A percentile compares a stretch with the other conserved stretches of the same genome.
Evolutionary conservation across 2,797 vertebrate genomes (phyloP).

Genomic region (Esox lucius): DNA sequence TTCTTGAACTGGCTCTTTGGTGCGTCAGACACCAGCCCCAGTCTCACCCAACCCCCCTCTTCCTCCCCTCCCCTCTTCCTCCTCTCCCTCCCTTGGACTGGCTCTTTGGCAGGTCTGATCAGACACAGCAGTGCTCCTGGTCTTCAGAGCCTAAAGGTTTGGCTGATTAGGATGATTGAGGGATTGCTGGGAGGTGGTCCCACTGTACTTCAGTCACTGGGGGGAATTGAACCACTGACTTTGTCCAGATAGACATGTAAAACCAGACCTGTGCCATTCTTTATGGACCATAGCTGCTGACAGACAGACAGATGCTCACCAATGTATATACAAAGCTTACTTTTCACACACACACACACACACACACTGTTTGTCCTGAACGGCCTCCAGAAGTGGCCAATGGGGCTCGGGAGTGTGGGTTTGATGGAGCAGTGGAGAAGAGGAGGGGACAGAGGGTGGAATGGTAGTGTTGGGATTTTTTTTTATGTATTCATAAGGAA

Average conservation of each 20-base stretch:
- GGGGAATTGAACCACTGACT: conserved; percentile 17
- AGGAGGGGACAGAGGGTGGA: conserved; percentile 19
- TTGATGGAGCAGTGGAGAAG: not conserved
- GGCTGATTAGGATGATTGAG: conserved; percentile 39
- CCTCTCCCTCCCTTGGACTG: conserved; percentile 30
- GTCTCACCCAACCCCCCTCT: not conserved
- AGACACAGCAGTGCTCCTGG: not conserved
- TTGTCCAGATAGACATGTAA: not conserved
- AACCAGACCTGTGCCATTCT: conserved; percentile 33
- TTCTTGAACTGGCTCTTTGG: conserved; percentile 5
- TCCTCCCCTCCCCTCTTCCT: conserved; percentile 20
- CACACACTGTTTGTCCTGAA: conserved; percentile 61
- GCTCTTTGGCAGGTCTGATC: conserved; percentile 40
- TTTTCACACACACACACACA: conserved; percentile 40
- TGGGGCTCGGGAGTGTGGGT: not conserved
- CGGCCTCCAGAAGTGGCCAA: conserved; percentile 44
- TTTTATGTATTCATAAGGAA: conserved; percentile 52
- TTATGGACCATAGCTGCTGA: conserved; percentile 51
- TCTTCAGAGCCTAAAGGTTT: conserved; percentile 10
- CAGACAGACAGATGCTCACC: conserved; percentile 41
- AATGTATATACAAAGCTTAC: no score
- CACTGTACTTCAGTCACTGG: conserved; percentile 35
- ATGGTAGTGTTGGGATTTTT: conserved; percentile 30
- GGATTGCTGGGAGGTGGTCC: conserved; percentile 45
- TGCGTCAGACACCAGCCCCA: not conserved